Conservation (phyloP, 92 coral and sea anemone species). For the Porites rus region DNA sequence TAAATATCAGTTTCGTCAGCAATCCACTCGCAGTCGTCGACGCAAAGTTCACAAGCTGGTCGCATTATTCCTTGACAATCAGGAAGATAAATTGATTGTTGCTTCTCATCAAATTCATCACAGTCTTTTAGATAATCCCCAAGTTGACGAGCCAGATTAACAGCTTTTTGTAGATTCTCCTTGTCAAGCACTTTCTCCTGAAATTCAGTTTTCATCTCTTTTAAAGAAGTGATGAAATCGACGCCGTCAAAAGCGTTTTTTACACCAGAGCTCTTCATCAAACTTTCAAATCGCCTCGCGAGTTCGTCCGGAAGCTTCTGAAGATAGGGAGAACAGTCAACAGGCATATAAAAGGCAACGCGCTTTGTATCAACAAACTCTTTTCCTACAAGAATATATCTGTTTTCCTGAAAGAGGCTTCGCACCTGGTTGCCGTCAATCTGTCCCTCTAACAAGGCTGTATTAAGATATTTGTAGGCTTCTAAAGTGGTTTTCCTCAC, state of each 20-base stretch:
- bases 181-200: slow-evolving; percentile 23
- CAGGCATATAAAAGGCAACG: slow-evolving; percentile 40
- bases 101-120: neutral
- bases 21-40: slow-evolving; percentile 83
- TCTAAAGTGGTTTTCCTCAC: slow-evolving; percentile 16
- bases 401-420: slow-evolving; percentile 24
- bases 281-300: neutral
- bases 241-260: slow-evolving; percentile 36
- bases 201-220: slow-evolving; percentile 15
- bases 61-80: slow-evolving; percentile 59
- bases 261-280: slow-evolving; percentile 54
- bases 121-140: neutral
- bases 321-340: slow-evolving; percentile 66
- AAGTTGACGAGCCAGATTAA: slow-evolving; percentile 17
- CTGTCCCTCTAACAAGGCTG: neutral
- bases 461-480: slow-evolving; percentile 56
- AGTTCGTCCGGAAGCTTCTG: slow-evolving; percentile 41
- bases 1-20: slow-evolving; percentile 55
- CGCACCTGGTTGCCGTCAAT: slow-evolving; percentile 14
- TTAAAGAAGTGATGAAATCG: slow-evolving; percentile 54
- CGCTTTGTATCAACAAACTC: neutral
- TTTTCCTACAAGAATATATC: slow-evolving; percentile 25
- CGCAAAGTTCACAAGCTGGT: slow-evolving; percentile 48
- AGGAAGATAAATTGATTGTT: slow-evolving; percentile 55
- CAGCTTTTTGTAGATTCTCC: neutral